Evolutionary conservation across 2,113 vertebrate genomes (phyloP), one percentile per base, ranked within the genome.

Genomic region (Brienomyrus longianalis): DNA sequence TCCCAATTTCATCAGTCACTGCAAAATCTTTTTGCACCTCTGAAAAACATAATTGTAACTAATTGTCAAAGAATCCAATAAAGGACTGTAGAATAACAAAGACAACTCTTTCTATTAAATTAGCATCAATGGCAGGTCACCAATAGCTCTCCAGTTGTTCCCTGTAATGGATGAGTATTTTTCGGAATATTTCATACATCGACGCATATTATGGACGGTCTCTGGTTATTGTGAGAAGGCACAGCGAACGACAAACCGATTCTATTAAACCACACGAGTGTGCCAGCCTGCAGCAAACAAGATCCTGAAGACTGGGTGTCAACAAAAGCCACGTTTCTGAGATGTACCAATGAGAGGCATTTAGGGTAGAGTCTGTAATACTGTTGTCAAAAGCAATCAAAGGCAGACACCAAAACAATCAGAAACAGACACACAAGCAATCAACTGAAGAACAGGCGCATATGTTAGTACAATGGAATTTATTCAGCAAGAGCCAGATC

Each of bases 1-100:
- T 52, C 4, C 85, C 85, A 31, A 5, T 87, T 87, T 87, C 51
- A 56, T 87, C 15, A 54, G 85, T 86, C 85, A 86, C 23, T 86
- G 15, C 17, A 35, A 86, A 52, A 52, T 31, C 35, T 17, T 31
- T 47, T 47, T n/a, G 80, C 39, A 43, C 80, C 17, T 35, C 21
- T 84, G 39, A 86, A 15, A 51, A 31, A 86, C 15, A 2, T 50
- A 15, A 52, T 17, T 86, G 48, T 86, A 8, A 87, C 13, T 21
- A 56, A 56, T 39, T 84, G 17, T 10, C 15, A 87, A 87, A 87
- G n/a, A 87, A 87, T 51, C 48, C 23, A 56, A 23, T 6, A 31
- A 31, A 56, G 51, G 56, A 15, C 1, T 17, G 23, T 43, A 35
- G 15, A 87, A 54, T 17, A 17, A 56, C 1, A 52, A 87, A 56